Conservation (phyloP, 2,888 invertebrate genomes). For the Xylota sylvarum region DNA sequence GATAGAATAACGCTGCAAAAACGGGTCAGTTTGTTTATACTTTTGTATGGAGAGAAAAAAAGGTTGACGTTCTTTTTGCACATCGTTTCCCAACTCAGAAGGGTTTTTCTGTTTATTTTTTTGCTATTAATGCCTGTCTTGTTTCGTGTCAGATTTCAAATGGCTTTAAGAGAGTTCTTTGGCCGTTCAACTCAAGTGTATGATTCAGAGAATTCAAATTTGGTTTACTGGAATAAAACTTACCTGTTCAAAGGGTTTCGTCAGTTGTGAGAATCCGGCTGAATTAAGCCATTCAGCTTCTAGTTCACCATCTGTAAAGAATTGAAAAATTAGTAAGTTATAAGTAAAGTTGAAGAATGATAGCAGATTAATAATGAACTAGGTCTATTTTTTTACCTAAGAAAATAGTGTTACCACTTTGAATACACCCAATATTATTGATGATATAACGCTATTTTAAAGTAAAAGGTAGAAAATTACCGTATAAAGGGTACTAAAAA, state of each 20-base stretch:
- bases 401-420: too few relatives aligned
- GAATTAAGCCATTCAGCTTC: slow-evolving; percentile 86
- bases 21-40: slow-evolving; percentile 53
- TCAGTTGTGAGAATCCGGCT: slow-evolving; percentile 86
- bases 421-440: too few relatives aligned
- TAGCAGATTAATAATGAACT: too few relatives aligned
- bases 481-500: too few relatives aligned
- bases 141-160: neutral
- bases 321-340: neutral
- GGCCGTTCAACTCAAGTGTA: neutral
- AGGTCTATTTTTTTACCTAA: too few relatives aligned
- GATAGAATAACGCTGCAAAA: slow-evolving; percentile 34
- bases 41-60: slow-evolving; percentile 34
- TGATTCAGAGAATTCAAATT: neutral
- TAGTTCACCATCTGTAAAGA: slow-evolving; percentile 85
- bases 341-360: too few relatives aligned
- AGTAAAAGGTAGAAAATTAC: too few relatives aligned
- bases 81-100: neutral
- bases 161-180: neutral
- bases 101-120: slow-evolving; percentile 6
- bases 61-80: slow-evolving; percentile 41
- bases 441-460: too few relatives aligned
- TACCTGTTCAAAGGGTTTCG: slow-evolving; percentile 85
- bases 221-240: slow-evolving; percentile 31
- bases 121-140: neutral